Evolutionary conservation across 2,888 invertebrate genomes (phyloP), one percentile per base, ranked within the genome.

Genomic region (Furcula furcula): DNA sequence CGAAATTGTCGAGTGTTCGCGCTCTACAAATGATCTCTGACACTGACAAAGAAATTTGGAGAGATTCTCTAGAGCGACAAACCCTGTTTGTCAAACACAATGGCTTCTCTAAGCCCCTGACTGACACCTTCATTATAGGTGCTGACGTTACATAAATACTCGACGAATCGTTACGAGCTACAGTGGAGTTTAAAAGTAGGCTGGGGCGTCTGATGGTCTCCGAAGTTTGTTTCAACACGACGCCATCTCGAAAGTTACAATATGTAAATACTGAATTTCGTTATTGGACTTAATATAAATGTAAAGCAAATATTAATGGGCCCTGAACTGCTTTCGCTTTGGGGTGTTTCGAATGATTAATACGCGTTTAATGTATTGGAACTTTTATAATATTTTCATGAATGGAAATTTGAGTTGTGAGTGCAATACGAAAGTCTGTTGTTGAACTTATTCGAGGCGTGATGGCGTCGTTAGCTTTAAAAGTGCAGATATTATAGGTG

Each of bases 51-150:
- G 44, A 55, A 41, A 35, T 36, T 28, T 47, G 26, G 46, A 56
- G 59, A 58, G 53, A 46, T 54, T 54, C 37, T 46, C 31, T 40
- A 46, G 50, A 54, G 54, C 65, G 71, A 72, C 63, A 61, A 53
- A 48, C 60, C 55, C 57, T 65, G 67, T 63, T 70, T 55, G 65
- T 53, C 55, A 56, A 60, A 65, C 60, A 79, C 76, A 82, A 82
- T 75, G 59, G 67, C 59, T 63, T 65, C 58, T 59, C 59, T 64
- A 63, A 76, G 66, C 65, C 48, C 41, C 62, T 74, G 69, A 76
- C 76, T 78, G 80, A 80, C 78, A 72, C 73, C 72, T 80, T 80
- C 76, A 82, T 82, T 82, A 80, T 65, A 63, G 58, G 40, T 55
- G 69, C 62, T 77, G 79, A 81, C 77, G 71, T 70, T 68, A 73